phyloP scores from a whole-genome alignment of 1,140 invertebrate species.

The Apis laboriosa region DNA sequence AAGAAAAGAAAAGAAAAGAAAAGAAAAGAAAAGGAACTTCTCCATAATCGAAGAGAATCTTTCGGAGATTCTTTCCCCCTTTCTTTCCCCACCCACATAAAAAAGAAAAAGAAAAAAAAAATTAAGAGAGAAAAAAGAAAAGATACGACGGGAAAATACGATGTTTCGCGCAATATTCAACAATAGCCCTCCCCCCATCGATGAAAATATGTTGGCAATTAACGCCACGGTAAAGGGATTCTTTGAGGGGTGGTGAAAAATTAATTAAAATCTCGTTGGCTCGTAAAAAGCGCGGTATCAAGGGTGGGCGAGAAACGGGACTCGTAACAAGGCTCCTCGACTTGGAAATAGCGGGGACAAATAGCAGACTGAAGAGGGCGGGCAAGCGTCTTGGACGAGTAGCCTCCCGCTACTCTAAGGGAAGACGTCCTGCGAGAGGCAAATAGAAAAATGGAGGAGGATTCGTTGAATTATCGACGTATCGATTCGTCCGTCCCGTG shows the following conservation, averaged over 20 bases:
- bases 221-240: neutral
- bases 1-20: too few species aligned
- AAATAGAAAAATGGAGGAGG: slow-evolving; percentile 26
- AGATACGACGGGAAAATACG: too few species aligned
- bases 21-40: too few species aligned
- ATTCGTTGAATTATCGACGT: slow-evolving; percentile 15
- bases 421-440: slow-evolving; percentile 7
- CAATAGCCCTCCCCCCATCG: neutral
- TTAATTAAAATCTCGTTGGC: slow-evolving; percentile 33
- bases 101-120: too few species aligned
- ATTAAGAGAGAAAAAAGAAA: too few species aligned
- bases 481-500: neutral
- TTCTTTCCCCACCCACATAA: too few species aligned
- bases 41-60: neutral
- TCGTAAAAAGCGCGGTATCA: neutral
- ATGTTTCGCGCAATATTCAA: too few species aligned
- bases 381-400: slow-evolving; percentile 26
- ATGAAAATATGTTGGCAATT: neutral
- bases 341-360: neutral
- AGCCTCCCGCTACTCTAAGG: neutral
- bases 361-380: slow-evolving; percentile 17
- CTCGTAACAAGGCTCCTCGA: slow-evolving; percentile 29
- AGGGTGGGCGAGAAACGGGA: neutral
- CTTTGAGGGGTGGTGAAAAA: slow-evolving; percentile 18
- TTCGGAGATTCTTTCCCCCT: too few species aligned